phyloP scores from a whole-genome alignment of 2,797 vertebrate species.

The Acipenser oxyrinchus region DNA sequence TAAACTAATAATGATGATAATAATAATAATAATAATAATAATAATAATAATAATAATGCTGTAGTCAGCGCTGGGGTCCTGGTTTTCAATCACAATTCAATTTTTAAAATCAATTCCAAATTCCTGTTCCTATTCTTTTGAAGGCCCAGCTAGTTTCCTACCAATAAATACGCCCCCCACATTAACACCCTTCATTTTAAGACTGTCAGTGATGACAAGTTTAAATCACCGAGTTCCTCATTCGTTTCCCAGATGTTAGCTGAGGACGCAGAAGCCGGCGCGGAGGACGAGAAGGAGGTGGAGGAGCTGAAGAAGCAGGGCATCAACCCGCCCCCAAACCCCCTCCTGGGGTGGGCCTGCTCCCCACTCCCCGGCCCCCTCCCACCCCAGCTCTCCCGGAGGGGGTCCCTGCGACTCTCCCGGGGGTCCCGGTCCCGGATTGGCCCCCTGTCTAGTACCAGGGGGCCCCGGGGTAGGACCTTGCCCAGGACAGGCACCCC shows the following conservation, averaged over 20 bases:
- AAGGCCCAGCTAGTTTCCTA: no score
- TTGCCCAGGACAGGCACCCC: conserved; percentile 14
- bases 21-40: no score
- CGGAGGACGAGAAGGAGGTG: conserved; percentile 92
- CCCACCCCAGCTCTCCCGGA: conserved; percentile 45
- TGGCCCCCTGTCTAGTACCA: conserved; percentile 38
- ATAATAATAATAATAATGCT: no score
- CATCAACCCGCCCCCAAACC: conserved; percentile 89
- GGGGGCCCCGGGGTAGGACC: conserved; percentile 43
- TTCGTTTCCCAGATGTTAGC: conserved; percentile 72
- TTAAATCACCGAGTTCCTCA: no score
- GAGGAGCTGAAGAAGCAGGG: conserved; percentile 94
- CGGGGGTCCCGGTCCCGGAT: conserved; percentile 32
- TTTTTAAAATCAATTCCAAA: no score
- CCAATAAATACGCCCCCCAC: no score
- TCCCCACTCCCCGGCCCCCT: conserved; percentile 76
- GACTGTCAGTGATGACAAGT: no score
- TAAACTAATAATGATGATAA: no score
- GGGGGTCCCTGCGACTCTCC: conserved; percentile 24
- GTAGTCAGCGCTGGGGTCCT: no score
- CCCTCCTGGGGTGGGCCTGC: conserved; percentile 83
- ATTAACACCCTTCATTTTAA: no score
- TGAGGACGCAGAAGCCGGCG: conserved; percentile 86
- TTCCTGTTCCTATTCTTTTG: no score
- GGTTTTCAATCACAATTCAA: no score